Evolutionary conservation across 2,113 vertebrate genomes (phyloP), one percentile per base, ranked within the genome.

Genomic region (Emydura subglobosa): DNA sequence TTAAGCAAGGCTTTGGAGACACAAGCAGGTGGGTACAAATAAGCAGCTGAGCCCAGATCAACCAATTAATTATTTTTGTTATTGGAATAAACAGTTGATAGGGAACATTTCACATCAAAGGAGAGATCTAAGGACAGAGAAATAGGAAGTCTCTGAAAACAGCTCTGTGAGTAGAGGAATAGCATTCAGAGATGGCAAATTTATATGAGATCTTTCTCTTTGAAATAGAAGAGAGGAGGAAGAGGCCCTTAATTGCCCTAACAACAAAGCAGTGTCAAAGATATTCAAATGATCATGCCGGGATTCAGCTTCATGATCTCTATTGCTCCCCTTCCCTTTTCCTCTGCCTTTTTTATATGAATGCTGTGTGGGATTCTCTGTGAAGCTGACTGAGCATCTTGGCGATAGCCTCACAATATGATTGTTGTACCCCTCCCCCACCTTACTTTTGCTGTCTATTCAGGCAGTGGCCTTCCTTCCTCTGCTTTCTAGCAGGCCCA

Each of bases 271-370:
- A 39, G 14, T 2, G 11, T 10, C 44, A 82, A 11, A 59, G 44
- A 42, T 1, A 21, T 16, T 8, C 1, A 49, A 10, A 24, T 10
- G 13, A 25, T 7, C 2, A 0, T n/a, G 0, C 34, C 7, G 13
- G 11, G 9, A 49, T 17, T 79, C 61, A 86, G 11, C 1, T 74
- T 19, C 21, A 16, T 16, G 21, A 2, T 6, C 24, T 7, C 21
- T 47, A 29, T 47, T 44, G 74, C 25, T 44, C 25, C 24, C 34
- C 59, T 34, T 51, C 4, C 29, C 59, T 29, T 5, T 5, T 17
- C 51, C 51, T 4, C 51, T 16, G 13, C 13, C 16, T 53, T 53
- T 53, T 53, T 17, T 17, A 53, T 53, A 53, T 53, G 25, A 1
- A 0, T 83, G 1, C n/a, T 78, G 12, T n/a, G 5, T 44, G 78